A percentile compares a stretch with the other conserved stretches of the same genome.
Evolutionary conservation across 2,113 vertebrate genomes (phyloP).

Genomic region (Nibea albiflora): DNA sequence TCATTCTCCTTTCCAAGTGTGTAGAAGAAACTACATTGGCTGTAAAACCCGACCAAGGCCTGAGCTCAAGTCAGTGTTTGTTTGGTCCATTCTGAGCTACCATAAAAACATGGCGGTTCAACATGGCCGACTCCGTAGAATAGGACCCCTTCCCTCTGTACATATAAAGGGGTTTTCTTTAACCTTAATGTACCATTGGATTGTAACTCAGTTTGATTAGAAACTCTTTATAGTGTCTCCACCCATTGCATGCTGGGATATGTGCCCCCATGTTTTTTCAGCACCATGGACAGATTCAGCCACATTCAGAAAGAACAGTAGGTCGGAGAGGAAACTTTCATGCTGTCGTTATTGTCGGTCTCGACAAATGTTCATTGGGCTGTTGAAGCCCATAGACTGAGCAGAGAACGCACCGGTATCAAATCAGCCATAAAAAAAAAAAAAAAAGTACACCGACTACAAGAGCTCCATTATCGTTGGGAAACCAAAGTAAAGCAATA

Average conservation of each 20-base stretch:
- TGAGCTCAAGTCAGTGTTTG: too few relatives aligned
- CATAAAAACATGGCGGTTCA: too few relatives aligned
- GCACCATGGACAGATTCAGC: constrained; percentile 72
- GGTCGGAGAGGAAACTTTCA: background rate
- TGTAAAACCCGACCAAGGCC: too few relatives aligned
- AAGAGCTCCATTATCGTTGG: constrained; percentile 48
- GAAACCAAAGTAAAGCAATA: constrained; percentile 57
- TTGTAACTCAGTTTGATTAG: background rate
- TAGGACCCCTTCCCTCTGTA: too few relatives aligned
- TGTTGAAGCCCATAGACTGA: background rate
- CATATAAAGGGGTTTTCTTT: background rate
- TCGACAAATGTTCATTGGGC: background rate
- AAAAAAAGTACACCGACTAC: constrained; percentile 31
- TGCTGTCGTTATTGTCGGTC: background rate
- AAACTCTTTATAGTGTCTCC: background rate
- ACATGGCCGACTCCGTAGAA: too few relatives aligned
- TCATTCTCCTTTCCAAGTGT: too few relatives aligned
- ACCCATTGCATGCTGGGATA: constrained; percentile 11
- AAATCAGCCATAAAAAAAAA: constrained; percentile 29
- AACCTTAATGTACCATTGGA: background rate
- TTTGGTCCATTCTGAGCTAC: too few relatives aligned
- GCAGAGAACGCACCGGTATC: constrained; percentile 36
- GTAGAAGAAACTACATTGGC: too few relatives aligned
- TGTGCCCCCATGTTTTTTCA: constrained; percentile 44
- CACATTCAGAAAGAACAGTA: background rate